phyloP scores from a whole-genome alignment of 2,888 invertebrate genomes.

The Drosophila aldrichi region DNA sequence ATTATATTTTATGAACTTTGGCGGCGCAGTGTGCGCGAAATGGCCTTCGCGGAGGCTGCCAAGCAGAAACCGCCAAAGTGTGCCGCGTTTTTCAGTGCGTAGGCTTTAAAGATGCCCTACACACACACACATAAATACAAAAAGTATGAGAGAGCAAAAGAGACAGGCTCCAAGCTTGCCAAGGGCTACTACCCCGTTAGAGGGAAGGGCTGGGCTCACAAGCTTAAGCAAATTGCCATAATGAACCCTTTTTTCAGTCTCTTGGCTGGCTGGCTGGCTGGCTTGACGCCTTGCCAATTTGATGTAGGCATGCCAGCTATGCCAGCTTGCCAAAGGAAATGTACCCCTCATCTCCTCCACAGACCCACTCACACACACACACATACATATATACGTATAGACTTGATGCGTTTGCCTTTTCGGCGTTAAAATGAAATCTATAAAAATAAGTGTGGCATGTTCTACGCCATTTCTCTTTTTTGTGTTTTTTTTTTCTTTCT shows the following conservation, averaged over 20 bases:
- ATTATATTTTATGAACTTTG: slow-evolving; percentile 74
- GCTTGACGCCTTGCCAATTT: slow-evolving; percentile 80
- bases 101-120: slow-evolving; percentile 57
- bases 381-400: not conserved
- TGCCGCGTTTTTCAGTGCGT: slow-evolving; percentile 57
- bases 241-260: slow-evolving; percentile 74
- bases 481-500: not conserved
- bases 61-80: slow-evolving; percentile 35
- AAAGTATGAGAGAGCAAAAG: slow-evolving; percentile 36
- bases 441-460: slow-evolving; percentile 81
- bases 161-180: slow-evolving; percentile 51
- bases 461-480: slow-evolving; percentile 62
- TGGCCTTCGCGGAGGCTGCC: slow-evolving; percentile 11
- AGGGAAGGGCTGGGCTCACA: slow-evolving; percentile 34
- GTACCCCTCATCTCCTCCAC: not conserved
- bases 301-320: slow-evolving; percentile 72
- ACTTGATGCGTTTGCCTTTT: slow-evolving; percentile 78
- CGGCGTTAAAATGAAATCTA: slow-evolving; percentile 81
- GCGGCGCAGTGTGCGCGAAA: slow-evolving; percentile 63
- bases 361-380: slow-evolving; percentile 29
- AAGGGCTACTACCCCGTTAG: slow-evolving; percentile 6
- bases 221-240: slow-evolving; percentile 81
- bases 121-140: not conserved
- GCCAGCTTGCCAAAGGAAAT: slow-evolving; percentile 67
- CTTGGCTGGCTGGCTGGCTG: slow-evolving; percentile 27